phyloP scores from a whole-genome alignment of 2,113 vertebrate species.

The Neogobius melanostomus region DNA sequence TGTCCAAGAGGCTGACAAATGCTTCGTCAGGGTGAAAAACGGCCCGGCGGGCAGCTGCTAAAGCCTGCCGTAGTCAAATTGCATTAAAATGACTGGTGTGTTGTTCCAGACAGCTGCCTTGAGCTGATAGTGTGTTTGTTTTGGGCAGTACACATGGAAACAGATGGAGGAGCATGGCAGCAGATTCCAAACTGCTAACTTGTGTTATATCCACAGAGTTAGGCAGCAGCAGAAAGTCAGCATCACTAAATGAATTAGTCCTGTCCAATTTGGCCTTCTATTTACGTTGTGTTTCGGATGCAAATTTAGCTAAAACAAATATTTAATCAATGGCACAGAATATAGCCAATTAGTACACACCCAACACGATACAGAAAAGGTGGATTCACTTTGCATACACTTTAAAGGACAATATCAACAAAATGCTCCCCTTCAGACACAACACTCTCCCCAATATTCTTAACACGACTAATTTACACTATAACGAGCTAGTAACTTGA shows the following conservation, averaged over 20 bases:
- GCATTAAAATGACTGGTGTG: conserved; percentile 49
- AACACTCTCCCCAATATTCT: too few species aligned
- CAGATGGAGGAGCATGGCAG: conserved; percentile 5
- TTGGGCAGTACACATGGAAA: conserved; percentile 26
- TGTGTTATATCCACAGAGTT: neutral
- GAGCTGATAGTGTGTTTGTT: conserved; percentile 57
- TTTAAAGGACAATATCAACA: too few species aligned
- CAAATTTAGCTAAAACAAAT: neutral
- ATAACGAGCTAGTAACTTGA: neutral
- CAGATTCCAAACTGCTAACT: conserved; percentile 17
- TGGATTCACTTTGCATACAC: too few species aligned
- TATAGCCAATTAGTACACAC: too few species aligned
- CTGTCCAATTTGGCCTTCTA: neutral
- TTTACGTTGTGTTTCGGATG: neutral
- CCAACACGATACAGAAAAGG: neutral
- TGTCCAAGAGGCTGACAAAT: conserved; percentile 27
- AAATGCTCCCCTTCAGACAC: too few species aligned
- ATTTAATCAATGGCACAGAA: neutral
- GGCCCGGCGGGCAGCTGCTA: conserved; percentile 42
- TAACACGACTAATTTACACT: too few species aligned
- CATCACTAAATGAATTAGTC: conserved; percentile 26
- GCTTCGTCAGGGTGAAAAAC: conserved; percentile 24
- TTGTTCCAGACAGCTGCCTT: conserved; percentile 53
- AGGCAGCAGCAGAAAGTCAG: conserved; percentile 13
- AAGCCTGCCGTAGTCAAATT: conserved; percentile 56